Base-by-base conservation (phyloP, 2,888 invertebrate genomes). In the Hyposoter dolosus region DNA sequence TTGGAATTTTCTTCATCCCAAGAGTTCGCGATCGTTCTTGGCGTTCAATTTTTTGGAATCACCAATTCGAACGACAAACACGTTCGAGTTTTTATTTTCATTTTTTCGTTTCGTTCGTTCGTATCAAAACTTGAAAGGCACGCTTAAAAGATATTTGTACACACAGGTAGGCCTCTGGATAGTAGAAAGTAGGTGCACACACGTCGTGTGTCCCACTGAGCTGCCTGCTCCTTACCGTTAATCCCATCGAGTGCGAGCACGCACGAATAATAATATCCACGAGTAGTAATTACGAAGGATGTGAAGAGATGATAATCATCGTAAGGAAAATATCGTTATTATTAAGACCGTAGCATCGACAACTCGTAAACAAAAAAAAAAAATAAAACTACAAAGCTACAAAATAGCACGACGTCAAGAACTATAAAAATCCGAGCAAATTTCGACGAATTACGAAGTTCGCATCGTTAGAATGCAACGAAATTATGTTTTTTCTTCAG, bases 111-210 rank as follows among this genome's bases (percentile, higher is more conserved):
- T 43, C 15, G 43, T 43, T 10, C 1, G 23, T n/a, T 7, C n/a
- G 15, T 6, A 40, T 19, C 12, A 35, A 35, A 35, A 35, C 35
- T 35, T 35, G 35, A 35, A 35, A 35, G 35, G 6, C 12, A 17
- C 7, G 7, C 17, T 28, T 28, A 17, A 45, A n/a, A 28, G 4
- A 60, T 17, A 32, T 47, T 43, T 32, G 15, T 40, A 66, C 23
- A 63, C 23, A 47, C 35, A 35, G 43, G 28, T 63, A 23, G 12
- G 19, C 19, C 40, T 9, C 10, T 40, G 40, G 40, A 40, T 40
- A 9, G 56, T 85, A 85, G 85, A 85, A 86, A 86, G 86, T 86
- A 86, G 86, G 84, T 75, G 78, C 84, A 75, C 84, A 78, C 84
- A 23, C 74, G 78, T 86, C 78, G 78, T 71, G 83, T 86, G 86